These are phyloP conservation scores for Lytechinus variegatus DNA, from an alignment of 35 echinoderm and acorn worm genomes.

Conservation along the genomic window DNA sequence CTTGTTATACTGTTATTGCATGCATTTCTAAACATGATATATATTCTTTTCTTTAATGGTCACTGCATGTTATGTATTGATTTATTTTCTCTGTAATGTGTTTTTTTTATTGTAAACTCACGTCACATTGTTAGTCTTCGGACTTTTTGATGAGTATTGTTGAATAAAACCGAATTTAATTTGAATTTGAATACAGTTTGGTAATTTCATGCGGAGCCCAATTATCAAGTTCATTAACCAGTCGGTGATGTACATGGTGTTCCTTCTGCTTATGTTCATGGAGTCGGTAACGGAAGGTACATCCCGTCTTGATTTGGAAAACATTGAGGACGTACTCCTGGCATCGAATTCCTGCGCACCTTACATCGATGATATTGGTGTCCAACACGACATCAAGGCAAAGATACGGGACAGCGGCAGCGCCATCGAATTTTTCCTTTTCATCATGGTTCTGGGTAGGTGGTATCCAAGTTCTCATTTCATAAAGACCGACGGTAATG, in stretches of 20 bases:
- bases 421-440: slow-evolving; percentile 54
- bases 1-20: no score
- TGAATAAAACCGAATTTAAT: no score
- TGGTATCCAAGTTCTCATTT: no score
- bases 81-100: no score
- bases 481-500: no score
- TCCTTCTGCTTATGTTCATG: slow-evolving; percentile 67
- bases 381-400: not conserved
- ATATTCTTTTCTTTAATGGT: no score
- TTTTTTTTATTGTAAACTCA: no score
- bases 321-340: not conserved
- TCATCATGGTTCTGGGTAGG: slow-evolving; percentile 63
- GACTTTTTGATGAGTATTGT: no score
- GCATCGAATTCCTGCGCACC: not conserved
- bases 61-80: no score
- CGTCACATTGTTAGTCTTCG: no score
- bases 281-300: slow-evolving; percentile 54
- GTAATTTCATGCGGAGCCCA: slow-evolving; percentile 57
- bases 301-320: not conserved
- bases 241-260: slow-evolving; percentile 58
- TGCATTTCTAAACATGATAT: no score
- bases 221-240: slow-evolving; percentile 78
- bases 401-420: not conserved
- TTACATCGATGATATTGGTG: not conserved
- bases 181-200: slow-evolving; percentile 55